phyloP scores from a whole-genome alignment of 2,113 vertebrate genomes.

The Cariama cristata region DNA sequence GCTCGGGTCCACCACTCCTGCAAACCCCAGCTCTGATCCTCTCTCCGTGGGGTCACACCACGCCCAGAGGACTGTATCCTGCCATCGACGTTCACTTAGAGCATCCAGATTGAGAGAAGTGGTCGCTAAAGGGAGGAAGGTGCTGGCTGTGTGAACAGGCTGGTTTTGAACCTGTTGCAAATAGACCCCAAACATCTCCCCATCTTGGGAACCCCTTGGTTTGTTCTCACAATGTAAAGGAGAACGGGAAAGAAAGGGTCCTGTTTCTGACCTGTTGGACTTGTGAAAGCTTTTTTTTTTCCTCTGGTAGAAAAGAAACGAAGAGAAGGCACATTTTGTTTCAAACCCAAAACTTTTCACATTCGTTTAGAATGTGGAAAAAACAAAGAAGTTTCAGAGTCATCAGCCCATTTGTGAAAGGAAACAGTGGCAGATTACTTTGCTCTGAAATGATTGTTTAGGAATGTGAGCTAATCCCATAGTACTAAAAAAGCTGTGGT shows the following conservation, averaged over 20 bases:
- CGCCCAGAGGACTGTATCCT: neutral
- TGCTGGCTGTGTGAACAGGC: neutral
- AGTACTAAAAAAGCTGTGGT: neutral
- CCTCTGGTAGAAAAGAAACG: neutral
- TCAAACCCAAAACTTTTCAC: neutral
- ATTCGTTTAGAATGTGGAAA: neutral
- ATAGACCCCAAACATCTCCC: neutral
- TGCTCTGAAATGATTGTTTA: neutral
- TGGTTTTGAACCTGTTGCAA: neutral
- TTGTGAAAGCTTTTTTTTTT: neutral
- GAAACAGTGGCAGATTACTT: neutral
- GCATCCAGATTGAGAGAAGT: neutral
- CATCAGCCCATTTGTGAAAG: neutral
- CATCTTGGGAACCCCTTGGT: neutral
- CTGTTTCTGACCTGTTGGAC: neutral
- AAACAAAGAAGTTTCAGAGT: neutral
- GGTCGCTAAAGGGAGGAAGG: neutral
- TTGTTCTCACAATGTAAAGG: neutral
- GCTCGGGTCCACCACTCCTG: rapidly evolving
- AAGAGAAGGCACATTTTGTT: neutral
- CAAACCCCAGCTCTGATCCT: neutral
- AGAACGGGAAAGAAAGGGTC: neutral
- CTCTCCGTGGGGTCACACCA: neutral
- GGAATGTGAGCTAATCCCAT: neutral
- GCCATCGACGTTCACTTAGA: neutral